Base-by-base conservation (phyloP, 2,888 invertebrate genomes). In the Drosophila greeni region DNA sequence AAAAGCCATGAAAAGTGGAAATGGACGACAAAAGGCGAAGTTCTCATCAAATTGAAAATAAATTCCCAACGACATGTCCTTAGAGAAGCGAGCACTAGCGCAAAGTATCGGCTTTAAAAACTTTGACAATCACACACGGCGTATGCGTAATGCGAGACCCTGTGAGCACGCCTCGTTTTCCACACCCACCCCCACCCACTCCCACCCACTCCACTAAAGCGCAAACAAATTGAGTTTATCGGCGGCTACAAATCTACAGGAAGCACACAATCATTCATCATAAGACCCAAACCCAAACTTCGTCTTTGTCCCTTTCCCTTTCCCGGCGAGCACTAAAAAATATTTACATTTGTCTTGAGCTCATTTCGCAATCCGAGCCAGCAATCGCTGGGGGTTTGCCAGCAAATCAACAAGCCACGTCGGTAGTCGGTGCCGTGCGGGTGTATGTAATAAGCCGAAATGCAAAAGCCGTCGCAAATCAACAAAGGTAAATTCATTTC, bases 301-400 rank as follows among this genome's bases (percentile, higher is more conserved):
- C 42, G 62, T 62, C 66, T 11, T 18, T 18, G 37, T 11, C n/a
- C n/a, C 43, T 52, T 51, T 62, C 58, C 47, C n/a, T 26, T 20
- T 48, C 47, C 54, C 33, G 51, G 70, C 49, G 70, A 68, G 66
- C 73, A 62, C 71, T 69, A 73, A 70, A 67, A 74, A 79, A 72
- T 79, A 79, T 79, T 79, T 79, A 73, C 80, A 82, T 79, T 82
- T 82, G 79, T 72, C 82, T 82, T 76, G 71, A 79, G 76, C 80
- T 76, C 73, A 68, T 60, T 69, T 70, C 64, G 54, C 68, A 77
- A 78, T 78, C 72, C 72, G 60, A 66, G 79, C 74, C 56, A 76
- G 76, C 68, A 65, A 77, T 74, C 74, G 74, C 65, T 65, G n/a
- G 65, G 56, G 56, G 68, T 67, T 68, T 65, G 60, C 68, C 55